Evolutionary conservation across 2,888 invertebrate species (phyloP).

Genomic region (Drosophila recens): DNA sequence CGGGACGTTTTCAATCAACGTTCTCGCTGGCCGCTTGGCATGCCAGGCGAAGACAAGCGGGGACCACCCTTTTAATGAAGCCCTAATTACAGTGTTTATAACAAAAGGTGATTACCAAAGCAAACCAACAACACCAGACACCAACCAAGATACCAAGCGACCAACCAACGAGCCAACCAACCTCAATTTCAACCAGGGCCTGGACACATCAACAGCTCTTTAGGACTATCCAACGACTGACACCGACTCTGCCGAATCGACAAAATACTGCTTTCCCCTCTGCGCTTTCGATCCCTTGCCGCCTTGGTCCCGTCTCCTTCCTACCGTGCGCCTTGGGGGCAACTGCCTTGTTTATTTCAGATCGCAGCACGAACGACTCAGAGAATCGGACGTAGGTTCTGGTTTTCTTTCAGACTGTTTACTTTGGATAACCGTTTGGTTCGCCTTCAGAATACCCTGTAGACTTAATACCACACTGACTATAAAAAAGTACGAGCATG

Average conservation of each 20-base stretch:
- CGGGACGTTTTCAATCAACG: slow-evolving; percentile 74
- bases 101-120: slow-evolving; percentile 84
- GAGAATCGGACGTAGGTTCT: slow-evolving; percentile 28
- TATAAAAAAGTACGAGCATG: not conserved
- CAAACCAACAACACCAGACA: slow-evolving; percentile 70
- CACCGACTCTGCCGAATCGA: slow-evolving; percentile 28
- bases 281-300: not conserved
- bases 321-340: slow-evolving; percentile 61
- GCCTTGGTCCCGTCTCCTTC: slow-evolving; percentile 11
- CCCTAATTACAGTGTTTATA: slow-evolving; percentile 86
- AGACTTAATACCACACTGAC: not conserved
- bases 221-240: slow-evolving; percentile 52
- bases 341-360: slow-evolving; percentile 56
- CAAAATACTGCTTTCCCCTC: slow-evolving; percentile 1
- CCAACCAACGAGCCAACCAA: slow-evolving; percentile 5
- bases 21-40: slow-evolving; percentile 45
- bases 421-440: not conserved
- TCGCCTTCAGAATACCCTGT: slow-evolving; percentile 25
- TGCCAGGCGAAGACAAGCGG: slow-evolving; percentile 83
- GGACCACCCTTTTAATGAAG: slow-evolving; percentile 86
- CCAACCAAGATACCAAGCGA: slow-evolving; percentile 24
- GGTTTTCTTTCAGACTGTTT: not conserved
- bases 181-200: slow-evolving; percentile 13
- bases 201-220: slow-evolving; percentile 70
- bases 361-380: slow-evolving; percentile 52